Evolutionary conservation across 1,140 invertebrate genomes (phyloP).

Genomic region (Brachionus plicatilis): DNA sequence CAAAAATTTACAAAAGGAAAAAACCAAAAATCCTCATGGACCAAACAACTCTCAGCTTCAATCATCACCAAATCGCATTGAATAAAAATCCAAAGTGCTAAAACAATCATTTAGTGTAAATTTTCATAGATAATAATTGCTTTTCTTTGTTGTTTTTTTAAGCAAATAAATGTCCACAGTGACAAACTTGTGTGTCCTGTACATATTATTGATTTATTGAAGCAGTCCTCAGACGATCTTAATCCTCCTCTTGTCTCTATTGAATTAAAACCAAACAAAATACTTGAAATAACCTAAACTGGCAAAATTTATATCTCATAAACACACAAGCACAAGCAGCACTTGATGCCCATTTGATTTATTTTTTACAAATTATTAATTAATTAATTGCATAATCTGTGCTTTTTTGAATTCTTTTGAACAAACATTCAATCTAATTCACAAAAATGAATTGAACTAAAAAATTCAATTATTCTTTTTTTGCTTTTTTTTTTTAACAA

Average conservation of each 20-base stretch:
- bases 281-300: not conserved
- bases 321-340: not conserved
- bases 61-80: not conserved
- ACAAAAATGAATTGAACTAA: not conserved
- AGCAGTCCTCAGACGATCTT: not conserved
- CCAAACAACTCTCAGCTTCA: not conserved
- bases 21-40: not conserved
- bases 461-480: not conserved
- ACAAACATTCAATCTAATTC: not conserved
- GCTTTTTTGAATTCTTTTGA: not conserved
- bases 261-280: not conserved
- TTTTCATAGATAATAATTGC: conserved; percentile 21
- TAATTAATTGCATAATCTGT: not conserved
- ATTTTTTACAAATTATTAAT: not conserved
- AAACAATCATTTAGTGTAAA: conserved; percentile 10
- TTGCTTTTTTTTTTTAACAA: not conserved
- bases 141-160: not conserved
- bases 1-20: no score
- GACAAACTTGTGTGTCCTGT: not conserved
- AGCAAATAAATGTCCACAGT: not conserved
- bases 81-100: not conserved
- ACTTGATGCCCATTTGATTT: not conserved
- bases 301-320: not conserved
- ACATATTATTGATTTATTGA: not conserved
- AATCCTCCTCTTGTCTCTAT: not conserved